phyloP scores from a whole-genome alignment of 2,113 vertebrate species.

The Nothoprocta pentlandii region DNA sequence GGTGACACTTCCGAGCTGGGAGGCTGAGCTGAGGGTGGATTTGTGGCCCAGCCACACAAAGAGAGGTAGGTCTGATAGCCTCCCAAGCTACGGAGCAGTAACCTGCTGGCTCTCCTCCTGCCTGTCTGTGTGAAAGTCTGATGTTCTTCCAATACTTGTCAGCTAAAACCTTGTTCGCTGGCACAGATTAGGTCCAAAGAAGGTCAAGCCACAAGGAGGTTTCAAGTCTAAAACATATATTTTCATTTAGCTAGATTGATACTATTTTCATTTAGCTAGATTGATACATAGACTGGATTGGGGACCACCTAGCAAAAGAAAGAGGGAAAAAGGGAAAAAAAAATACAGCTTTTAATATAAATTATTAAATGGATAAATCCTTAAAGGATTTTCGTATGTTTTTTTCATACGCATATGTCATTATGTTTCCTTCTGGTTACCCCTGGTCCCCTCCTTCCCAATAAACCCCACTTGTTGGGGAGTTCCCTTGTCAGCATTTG shows the following conservation, averaged over 20 bases:
- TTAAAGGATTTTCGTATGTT: neutral
- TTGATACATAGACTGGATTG: neutral
- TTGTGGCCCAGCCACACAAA: slow-evolving; percentile 16
- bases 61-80: neutral
- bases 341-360: neutral
- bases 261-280: neutral
- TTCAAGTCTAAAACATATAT: neutral
- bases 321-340: neutral
- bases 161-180: neutral
- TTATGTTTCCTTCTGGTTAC: neutral
- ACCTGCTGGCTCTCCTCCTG: neutral
- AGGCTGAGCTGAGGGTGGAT: neutral
- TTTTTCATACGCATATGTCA: neutral
- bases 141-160: neutral
- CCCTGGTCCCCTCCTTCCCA: neutral
- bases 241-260: neutral
- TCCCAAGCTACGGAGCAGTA: neutral
- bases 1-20: slow-evolving; percentile 10
- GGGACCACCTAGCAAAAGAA: neutral
- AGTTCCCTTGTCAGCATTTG: neutral
- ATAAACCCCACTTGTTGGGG: neutral
- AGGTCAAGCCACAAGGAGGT: neutral
- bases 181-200: neutral
- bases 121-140: neutral
- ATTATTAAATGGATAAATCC: neutral